A percentile compares a stretch with the other conserved stretches of the same genome.
Conservation (phyloP, 2,113 vertebrate species). For the Noturus placidus region DNA sequence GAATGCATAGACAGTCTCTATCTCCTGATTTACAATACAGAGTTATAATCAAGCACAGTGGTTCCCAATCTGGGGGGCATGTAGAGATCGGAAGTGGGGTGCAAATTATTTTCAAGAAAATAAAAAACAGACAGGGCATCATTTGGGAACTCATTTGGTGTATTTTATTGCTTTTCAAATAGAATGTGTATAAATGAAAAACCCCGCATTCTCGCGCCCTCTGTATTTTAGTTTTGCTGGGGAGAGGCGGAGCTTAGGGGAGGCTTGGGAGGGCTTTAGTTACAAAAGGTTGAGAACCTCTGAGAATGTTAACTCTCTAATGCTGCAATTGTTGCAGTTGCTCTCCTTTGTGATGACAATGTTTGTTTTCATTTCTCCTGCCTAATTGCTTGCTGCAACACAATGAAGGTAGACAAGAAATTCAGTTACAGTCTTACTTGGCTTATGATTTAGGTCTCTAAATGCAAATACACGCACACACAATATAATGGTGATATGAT, state of each 20-base stretch:
- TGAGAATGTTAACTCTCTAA: neutral
- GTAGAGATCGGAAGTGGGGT: no score
- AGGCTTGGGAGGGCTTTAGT: no score
- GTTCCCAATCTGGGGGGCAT: no score
- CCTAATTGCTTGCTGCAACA: slow-evolving; percentile 9
- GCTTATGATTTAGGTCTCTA: neutral
- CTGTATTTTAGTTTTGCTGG: no score
- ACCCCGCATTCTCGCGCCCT: no score
- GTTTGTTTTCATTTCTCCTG: slow-evolving; percentile 12
- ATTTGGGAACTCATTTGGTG: no score
- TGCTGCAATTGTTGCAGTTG: neutral
- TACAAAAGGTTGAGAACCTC: no score
- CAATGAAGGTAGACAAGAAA: slow-evolving; percentile 22
- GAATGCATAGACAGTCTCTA: neutral
- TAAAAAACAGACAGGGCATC: no score
- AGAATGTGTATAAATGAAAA: no score
- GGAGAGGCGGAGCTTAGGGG: no score
- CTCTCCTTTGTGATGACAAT: neutral
- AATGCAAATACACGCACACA: neutral
- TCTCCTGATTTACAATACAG: neutral
- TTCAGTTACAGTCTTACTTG: neutral
- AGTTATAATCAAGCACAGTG: neutral
- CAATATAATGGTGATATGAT: neutral
- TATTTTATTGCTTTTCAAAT: no score
- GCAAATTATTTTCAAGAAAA: no score